Conservation (phyloP, 2,113 vertebrate species). For the Lepus americanus region DNA sequence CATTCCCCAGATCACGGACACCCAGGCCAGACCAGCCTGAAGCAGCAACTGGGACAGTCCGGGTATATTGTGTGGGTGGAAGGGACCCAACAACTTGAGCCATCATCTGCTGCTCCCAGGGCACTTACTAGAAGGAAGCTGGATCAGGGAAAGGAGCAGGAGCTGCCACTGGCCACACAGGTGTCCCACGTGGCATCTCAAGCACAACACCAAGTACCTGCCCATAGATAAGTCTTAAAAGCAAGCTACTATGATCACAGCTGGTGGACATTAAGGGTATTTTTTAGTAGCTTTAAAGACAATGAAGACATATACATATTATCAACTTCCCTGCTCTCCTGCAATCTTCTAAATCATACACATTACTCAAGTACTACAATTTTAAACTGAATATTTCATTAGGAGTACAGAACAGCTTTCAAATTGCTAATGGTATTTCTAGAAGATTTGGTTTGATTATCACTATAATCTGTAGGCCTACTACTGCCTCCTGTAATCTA, state of each 20-base stretch:
- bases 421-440: conserved; percentile 14
- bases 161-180: no score
- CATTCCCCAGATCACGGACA: no score
- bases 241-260: not conserved
- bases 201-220: no score
- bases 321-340: conserved; percentile 22
- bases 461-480: conserved; percentile 39
- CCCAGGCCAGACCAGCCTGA: no score
- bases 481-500: not conserved
- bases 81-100: no score
- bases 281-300: conserved; percentile 39
- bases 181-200: no score
- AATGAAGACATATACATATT: not conserved
- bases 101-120: no score
- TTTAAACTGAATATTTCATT: not conserved
- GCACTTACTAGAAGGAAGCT: no score
- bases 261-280: not conserved
- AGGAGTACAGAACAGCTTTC: conserved; percentile 22
- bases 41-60: no score
- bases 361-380: not conserved
- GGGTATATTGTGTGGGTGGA: no score
- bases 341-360: not conserved
- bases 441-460: not conserved
- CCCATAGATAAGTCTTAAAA: not conserved
- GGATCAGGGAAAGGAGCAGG: no score